Evolutionary conservation across 37 sponge, comb jelly and placozoan genomes (phyloP).

Genomic region (Dysidea cf. avara): DNA sequence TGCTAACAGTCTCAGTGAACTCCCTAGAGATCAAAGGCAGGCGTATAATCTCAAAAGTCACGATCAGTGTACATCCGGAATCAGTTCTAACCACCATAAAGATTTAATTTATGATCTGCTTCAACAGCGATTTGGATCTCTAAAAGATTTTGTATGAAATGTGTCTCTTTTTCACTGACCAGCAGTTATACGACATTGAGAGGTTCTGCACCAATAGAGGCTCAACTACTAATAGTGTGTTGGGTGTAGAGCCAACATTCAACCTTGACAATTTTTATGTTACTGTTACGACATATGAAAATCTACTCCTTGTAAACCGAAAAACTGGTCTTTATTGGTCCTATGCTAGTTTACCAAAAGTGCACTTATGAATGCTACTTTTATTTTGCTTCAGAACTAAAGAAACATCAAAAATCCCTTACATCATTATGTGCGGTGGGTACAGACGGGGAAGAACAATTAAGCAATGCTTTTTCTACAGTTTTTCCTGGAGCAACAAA

Average conservation of each 20-base stretch:
- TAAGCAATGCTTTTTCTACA: no score
- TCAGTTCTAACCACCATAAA: neutral
- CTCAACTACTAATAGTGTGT: neutral
- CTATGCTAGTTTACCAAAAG: no score
- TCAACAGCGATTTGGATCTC: neutral
- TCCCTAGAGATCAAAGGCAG: no score
- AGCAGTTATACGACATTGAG: neutral
- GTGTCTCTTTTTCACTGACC: neutral
- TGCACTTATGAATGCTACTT: no score
- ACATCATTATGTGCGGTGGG: no score
- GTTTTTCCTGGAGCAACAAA: no score
- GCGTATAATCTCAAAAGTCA: no score
- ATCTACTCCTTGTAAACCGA: neutral
- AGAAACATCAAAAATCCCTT: no score
- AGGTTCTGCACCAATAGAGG: neutral
- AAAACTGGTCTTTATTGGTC: constrained; percentile 1
- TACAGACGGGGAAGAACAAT: no score
- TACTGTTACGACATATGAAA: neutral
- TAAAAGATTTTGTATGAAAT: neutral
- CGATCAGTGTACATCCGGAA: no score
- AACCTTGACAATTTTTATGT: neutral
- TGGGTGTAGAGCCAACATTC: neutral
- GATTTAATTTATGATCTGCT: neutral
- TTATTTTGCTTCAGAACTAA: no score
- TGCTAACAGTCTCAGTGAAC: no score